phyloP scores from a whole-genome alignment of 2,113 vertebrate genomes.

The Proterorhinus semilunaris region DNA sequence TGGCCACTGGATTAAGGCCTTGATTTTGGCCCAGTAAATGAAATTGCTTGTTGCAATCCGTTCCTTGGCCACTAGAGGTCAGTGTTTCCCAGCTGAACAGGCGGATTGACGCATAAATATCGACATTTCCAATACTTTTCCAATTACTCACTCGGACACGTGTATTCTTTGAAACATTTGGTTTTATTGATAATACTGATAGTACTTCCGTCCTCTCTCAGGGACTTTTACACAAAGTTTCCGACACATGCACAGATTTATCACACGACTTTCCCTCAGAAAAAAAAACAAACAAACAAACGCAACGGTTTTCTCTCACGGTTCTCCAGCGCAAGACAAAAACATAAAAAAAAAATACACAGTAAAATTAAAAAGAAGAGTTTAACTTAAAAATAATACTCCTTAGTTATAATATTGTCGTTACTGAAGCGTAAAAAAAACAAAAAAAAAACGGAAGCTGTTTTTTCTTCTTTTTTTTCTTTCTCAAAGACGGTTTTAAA shows the following conservation, averaged over 20 bases:
- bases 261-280: conserved; percentile 23
- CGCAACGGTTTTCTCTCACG: conserved; percentile 53
- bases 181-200: conserved; percentile 87
- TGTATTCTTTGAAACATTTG: conserved; percentile 66
- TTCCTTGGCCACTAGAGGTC: too few relatives aligned
- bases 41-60: too few relatives aligned
- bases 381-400: conserved; percentile 70
- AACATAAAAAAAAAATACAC: conserved; percentile 9
- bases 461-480: too few relatives aligned
- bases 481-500: too few relatives aligned
- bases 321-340: conserved; percentile 71
- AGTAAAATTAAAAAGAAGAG: conserved; percentile 62
- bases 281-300: neutral
- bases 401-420: conserved; percentile 41
- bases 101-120: too few relatives aligned
- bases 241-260: conserved; percentile 81
- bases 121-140: too few relatives aligned
- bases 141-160: neutral
- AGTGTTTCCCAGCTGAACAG: too few relatives aligned
- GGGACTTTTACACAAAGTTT: conserved; percentile 82
- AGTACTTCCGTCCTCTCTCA: conserved; percentile 81
- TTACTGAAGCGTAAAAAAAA: too few relatives aligned
- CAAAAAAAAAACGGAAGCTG: conserved; percentile 45
- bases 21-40: too few relatives aligned
- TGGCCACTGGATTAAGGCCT: too few relatives aligned